Base-by-base conservation (phyloP, 2,888 invertebrate species). In the Nysson spinosus region DNA sequence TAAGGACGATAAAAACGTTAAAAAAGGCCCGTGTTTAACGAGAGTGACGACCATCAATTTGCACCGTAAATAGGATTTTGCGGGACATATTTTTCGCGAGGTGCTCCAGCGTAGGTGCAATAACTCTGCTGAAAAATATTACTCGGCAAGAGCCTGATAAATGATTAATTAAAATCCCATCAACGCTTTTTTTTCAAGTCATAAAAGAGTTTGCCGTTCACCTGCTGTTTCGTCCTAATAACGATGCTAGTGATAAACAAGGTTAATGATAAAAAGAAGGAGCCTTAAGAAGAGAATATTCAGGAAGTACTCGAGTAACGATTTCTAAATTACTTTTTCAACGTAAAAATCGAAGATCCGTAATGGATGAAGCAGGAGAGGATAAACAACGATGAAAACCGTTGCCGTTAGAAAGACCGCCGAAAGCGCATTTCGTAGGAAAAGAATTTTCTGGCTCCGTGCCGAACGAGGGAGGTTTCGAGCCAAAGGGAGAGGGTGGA, bases 351-450 rank as follows among this genome's bases (percentile, higher is more conserved):
- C n/a, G n/a, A n/a, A n/a, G n/a, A n/a, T n/a, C n/a, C n/a, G n/a
- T n/a, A n/a, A n/a, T n/a, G n/a, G n/a, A n/a, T n/a, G n/a, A n/a
- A n/a, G n/a, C n/a, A n/a, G n/a, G n/a, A n/a, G n/a, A n/a, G n/a
- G n/a, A n/a, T n/a, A n/a, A n/a, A n/a, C n/a, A n/a, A n/a, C n/a
- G n/a, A n/a, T n/a, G n/a, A n/a, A n/a, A n/a, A n/a, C n/a, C n/a
- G n/a, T n/a, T 17, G 2, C 1, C 14, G 17, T 6, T 20, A n/a
- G 19, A 24, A 19, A 26, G 16, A 32, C 3, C 64, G 58, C 34
- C 57, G 52, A 66, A 69, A 56, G 64, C 56, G 61, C 56, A 60
- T 67, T 77, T 77, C 69, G 51, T 30, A 60, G 77, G 65, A 75
- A 75, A 69, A 75, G 71, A 72, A 73, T 77, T 78, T 80, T 64